Base-by-base conservation (phyloP, 2,797 vertebrate species). In the Nannoperca australis region DNA sequence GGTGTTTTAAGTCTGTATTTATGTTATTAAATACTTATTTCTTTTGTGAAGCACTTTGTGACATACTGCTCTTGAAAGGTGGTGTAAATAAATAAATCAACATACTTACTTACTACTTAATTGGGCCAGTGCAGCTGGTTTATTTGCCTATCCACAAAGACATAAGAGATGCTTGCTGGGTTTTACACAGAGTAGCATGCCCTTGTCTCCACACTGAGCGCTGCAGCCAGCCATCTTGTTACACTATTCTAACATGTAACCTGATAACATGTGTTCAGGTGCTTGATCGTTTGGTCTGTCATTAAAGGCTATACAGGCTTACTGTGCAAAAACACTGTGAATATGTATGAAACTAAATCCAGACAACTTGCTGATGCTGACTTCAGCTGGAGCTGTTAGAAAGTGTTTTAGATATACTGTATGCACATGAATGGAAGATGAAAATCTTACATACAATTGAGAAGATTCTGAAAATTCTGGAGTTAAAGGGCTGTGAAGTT, bases 391-490 rank as follows among this genome's bases (percentile, higher is more conserved):
- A 18, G 32, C 22, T 55, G 20, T 53, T 6, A 22, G 47, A 30
- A 64, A 55, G 30, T 20, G n/a, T 20, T 65, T 24, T 36, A 44
- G 65, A 68, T 42, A 44, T 27, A 17, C n/a, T 62, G 40, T 11
- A 3, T 11, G 12, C 34, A 71, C 12, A 42, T 42, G 13, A 70
- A 12, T 70, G 32, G 32, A n/a, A 45, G 5, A 62, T 45, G 5
- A 44, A 36, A 40, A 20, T 13, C 38, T 2, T 38, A 38, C 10
- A 38, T 38, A 38, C 36, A 38, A 38, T 10, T 38, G 36, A 38
- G 36, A 34, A 38, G 10, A 12, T 13, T 40, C 38, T 4, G 12
- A 27, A 27, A 27, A 40, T 40, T 40, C 38, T 38, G 34, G 34
- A 36, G 34, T 36, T 36, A 36, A 5, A 36, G 36, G 10, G 36